Percentiles rank a stretch among this genome's conserved stretches.
These are phyloP conservation scores for Melipona bicolor DNA, from an alignment of 2,888 invertebrate genomes.

Conservation along the genomic window DNA sequence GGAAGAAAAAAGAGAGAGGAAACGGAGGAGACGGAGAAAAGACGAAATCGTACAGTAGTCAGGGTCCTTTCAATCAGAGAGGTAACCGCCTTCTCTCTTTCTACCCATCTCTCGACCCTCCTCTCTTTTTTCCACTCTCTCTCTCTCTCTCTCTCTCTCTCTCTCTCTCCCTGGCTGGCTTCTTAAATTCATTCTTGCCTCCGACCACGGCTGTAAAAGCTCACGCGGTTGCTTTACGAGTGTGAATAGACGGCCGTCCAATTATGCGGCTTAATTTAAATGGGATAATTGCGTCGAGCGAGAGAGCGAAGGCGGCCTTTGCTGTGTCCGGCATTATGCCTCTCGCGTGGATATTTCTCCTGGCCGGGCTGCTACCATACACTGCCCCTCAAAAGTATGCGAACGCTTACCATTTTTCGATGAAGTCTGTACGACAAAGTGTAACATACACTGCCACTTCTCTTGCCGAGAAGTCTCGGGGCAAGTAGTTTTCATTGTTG, in stretches of 20 bases:
- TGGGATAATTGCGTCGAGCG: slow-evolving; percentile 82
- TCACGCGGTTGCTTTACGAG: slow-evolving; percentile 80
- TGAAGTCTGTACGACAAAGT: too few species aligned
- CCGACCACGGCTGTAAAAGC: slow-evolving; percentile 76
- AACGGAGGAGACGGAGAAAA: slow-evolving; percentile 49
- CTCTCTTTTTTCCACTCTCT: slow-evolving; percentile 68
- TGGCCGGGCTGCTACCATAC: too few species aligned
- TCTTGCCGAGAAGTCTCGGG: too few species aligned
- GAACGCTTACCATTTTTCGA: too few species aligned
- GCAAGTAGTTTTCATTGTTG: too few species aligned
- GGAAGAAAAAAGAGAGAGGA: slow-evolving; percentile 5
- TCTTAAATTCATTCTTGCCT: slow-evolving; percentile 70
- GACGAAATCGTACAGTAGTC: slow-evolving; percentile 68
- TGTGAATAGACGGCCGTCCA: slow-evolving; percentile 83
- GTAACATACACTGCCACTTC: too few species aligned
- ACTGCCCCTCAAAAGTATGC: too few species aligned
- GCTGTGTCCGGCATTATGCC: slow-evolving; percentile 61
- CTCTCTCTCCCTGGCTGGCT: slow-evolving; percentile 58
- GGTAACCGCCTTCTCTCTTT: slow-evolving; percentile 69
- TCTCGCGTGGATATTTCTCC: slow-evolving; percentile 48
- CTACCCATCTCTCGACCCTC: slow-evolving; percentile 51
- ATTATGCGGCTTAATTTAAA: slow-evolving; percentile 83
- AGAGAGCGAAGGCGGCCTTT: slow-evolving; percentile 13
- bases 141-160: slow-evolving; percentile 49
- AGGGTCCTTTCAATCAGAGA: slow-evolving; percentile 73